A percentile compares a stretch with the other conserved stretches of the same genome.
Conservation (phyloP, 2,797 vertebrate genomes). For the Semotilus atromaculatus region DNA sequence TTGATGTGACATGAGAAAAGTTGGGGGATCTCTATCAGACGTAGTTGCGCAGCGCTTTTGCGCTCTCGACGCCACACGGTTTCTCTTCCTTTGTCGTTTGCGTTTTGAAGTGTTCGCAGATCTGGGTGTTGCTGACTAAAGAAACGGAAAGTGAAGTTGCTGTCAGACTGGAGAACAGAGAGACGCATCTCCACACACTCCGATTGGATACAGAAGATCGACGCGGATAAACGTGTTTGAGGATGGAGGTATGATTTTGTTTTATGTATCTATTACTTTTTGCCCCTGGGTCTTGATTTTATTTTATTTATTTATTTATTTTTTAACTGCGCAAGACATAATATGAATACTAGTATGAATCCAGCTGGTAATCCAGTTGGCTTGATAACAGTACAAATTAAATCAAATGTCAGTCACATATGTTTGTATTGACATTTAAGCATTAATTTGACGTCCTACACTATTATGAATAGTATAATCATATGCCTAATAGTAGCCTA, state of each 20-base stretch:
- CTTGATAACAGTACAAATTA: neutral
- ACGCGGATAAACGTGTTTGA: neutral
- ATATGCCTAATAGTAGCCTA: neutral
- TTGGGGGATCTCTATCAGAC: neutral
- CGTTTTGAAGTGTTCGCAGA: neutral
- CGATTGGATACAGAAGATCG: neutral
- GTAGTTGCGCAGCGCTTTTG: neutral
- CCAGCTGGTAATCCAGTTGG: neutral
- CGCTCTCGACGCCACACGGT: neutral
- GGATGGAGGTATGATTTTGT: conserved; percentile 39
- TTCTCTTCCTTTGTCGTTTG: conserved; percentile 22
- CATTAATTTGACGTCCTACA: neutral
- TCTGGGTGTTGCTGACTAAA: conserved; percentile 21
- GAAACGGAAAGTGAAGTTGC: neutral
- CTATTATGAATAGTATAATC: neutral
- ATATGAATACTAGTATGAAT: neutral
- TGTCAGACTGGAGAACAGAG: neutral
- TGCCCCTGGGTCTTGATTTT: neutral
- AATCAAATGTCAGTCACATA: neutral
- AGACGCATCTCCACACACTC: neutral
- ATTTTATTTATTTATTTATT: too few relatives aligned
- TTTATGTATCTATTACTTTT: neutral
- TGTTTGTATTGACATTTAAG: neutral
- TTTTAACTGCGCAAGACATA: neutral
- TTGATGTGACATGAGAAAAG: neutral